These are phyloP conservation scores for Drosophila eugracilis DNA, from an alignment of 1,140 invertebrate genomes.

Conservation along the genomic window DNA sequence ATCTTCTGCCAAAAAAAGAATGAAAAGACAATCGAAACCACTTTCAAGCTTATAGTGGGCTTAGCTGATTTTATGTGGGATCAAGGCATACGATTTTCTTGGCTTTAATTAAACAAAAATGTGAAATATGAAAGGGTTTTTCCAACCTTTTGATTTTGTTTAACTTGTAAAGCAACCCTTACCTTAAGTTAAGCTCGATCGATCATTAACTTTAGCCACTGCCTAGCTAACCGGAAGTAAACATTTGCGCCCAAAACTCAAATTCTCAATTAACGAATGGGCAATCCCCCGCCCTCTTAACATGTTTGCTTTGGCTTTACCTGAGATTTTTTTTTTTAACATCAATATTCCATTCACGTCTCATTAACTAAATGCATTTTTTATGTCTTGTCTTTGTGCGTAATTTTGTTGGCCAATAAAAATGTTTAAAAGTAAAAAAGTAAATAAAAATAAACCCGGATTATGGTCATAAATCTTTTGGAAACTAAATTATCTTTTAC, in stretches of 20 bases:
- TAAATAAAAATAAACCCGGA: background rate
- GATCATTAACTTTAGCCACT: background rate
- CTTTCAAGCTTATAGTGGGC: constrained; percentile 17
- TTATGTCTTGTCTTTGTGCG: constrained; percentile 36
- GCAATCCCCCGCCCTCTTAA: constrained; percentile 2
- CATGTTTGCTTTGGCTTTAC: constrained; percentile 15
- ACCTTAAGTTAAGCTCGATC: no score
- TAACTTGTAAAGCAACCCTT: no score
- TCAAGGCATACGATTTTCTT: background rate
- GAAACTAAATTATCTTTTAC: no score
- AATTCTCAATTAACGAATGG: constrained; percentile 23
- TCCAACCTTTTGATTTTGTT: no score
- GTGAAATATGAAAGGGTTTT: constrained; percentile 4
- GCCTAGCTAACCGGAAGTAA: constrained; percentile 23
- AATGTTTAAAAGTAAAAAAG: background rate
- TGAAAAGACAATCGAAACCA: constrained; percentile 6
- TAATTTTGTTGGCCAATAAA: constrained; percentile 21
- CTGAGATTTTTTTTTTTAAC: background rate
- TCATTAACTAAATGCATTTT: constrained; percentile 31
- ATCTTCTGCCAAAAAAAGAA: constrained; percentile 11
- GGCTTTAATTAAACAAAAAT: constrained; percentile 12
- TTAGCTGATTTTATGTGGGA: constrained; percentile 18
- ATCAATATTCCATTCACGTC: constrained; percentile 41
- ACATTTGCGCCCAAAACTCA: constrained; percentile 14
- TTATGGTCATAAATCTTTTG: no score